phyloP scores from a whole-genome alignment of 2,888 invertebrate genomes.

The Polia nebulosa region DNA sequence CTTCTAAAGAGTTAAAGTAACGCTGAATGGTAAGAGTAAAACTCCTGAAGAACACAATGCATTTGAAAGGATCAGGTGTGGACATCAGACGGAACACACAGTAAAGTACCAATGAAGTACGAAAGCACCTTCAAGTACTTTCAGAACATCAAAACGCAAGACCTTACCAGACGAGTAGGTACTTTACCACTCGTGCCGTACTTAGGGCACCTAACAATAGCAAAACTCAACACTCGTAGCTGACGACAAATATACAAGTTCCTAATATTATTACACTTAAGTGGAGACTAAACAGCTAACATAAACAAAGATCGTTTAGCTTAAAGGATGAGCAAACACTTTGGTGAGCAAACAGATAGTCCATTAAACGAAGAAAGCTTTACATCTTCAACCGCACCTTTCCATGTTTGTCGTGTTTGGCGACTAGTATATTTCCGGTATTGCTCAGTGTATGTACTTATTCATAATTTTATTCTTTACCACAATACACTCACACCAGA shows the following conservation, averaged over 20 bases:
- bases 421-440: constrained; percentile 27
- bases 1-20: too few species aligned
- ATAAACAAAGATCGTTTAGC: constrained; percentile 73
- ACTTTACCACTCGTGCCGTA: constrained; percentile 20
- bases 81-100: neutral
- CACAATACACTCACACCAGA: neutral
- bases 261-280: constrained; percentile 57
- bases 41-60: neutral
- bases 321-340: constrained; percentile 68
- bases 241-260: constrained; percentile 34
- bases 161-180: constrained; percentile 8
- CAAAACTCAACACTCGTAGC: constrained; percentile 35
- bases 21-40: neutral
- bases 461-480: constrained; percentile 16
- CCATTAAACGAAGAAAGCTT: constrained; percentile 77
- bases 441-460: constrained; percentile 14
- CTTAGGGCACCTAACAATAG: constrained; percentile 33
- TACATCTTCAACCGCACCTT: constrained; percentile 43
- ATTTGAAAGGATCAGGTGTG: constrained; percentile 9
- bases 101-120: constrained; percentile 10
- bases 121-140: constrained; percentile 4
- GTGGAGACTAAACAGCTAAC: constrained; percentile 56
- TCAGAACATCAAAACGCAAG: constrained; percentile 15
- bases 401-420: constrained; percentile 29
- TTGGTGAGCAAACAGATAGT: constrained; percentile 75